Base-by-base conservation (phyloP, 2,888 invertebrate species). In the Diloba caeruleocephala region DNA sequence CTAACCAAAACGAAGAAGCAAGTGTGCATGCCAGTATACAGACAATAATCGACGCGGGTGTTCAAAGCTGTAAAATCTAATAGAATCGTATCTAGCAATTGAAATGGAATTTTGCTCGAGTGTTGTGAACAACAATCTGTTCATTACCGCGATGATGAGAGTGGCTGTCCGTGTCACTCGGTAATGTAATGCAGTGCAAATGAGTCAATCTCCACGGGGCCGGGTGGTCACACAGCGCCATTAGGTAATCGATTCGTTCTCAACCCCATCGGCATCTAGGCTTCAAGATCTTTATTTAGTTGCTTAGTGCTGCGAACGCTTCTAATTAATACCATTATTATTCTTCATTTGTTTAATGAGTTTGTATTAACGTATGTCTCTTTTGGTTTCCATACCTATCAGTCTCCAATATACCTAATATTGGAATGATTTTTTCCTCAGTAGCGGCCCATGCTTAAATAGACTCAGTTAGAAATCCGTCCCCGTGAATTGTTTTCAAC, bases 171-270 rank as follows among this genome's bases (percentile, higher is more conserved):
- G 86, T 91, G 92, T 91, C 91, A 85, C 83, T 85, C 87, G 77
- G 87, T 92, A 92, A 92, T 92, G 93, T 93, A 92, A 93, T 93
- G 89, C 92, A 90, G 92, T 92, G 93, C 92, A 92, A 92, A 93
- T 92, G 92, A 92, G 90, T 92, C 93, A 91, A 92, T 92, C 93
- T 92, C 92, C 77, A 86, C 87, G 88, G 90, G 67, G 84, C 79
- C 80, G 84, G 75, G 77, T 85, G 87, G 86, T 81, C 88, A 88
- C 83, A 78, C 81, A 82, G 74, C 74, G 82, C 90, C 85, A 92
- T 93, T 92, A 92, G 87, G 84, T 89, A 92, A 92, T 92, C 91
- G 90, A 91, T 90, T 89, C 81, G 81, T 86, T 85, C 80, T 81
- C 80, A 74, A 74, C 67, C 73, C 78, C 78, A 74, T 80, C 74